Evolutionary conservation across 2,113 vertebrate species (phyloP), one percentile per base, ranked within the genome.

Genomic region (Ptilorrhoa leucosticta): DNA sequence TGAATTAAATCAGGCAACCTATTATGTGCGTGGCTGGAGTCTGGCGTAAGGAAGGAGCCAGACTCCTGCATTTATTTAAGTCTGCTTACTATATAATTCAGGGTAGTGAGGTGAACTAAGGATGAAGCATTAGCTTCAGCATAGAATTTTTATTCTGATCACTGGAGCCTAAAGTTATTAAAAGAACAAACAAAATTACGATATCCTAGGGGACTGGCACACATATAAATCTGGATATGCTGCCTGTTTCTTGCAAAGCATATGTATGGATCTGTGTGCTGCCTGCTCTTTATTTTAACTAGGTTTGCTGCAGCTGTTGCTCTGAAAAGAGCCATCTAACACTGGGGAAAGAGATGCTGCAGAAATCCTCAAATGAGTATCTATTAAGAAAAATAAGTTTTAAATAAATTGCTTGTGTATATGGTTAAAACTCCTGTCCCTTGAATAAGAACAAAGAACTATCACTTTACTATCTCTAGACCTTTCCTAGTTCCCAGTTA

Each of bases 181-280:
- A 94, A 96, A 94, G 94, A 94, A 88, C 82, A 97, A 96, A 94
- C 90, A 93, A 61, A 95, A 65, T 96, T 89, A 87, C 73, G 78
- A 89, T 88, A 91, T 96, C 82, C 88, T 81, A 45, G 56, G 85
- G 82, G 90, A 90, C 42, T 90, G 93, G 75, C 93, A 91, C 31
- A 70, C 66, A n/a, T 40, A 85, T 73, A 90, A 92, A 95, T 95
- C 79, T 93, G 79, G 53, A 47, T 91, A 77, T 50, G 70, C 78
- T 93, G 87, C 84, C 61, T 87, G 40, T 84, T 93, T 73, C 89
- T 85, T 0, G 0, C 85, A 83, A 66, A 92, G 68, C 60, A 15
- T 83, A 70, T 60, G 72, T 96, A 94, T 66, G 37, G 81, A 72
- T 93, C 73, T 72, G 19, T 51, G 39, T 77, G 45, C 54, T 1